Conservation (phyloP, 2,888 invertebrate genomes). For the Gryllus longicercus region DNA sequence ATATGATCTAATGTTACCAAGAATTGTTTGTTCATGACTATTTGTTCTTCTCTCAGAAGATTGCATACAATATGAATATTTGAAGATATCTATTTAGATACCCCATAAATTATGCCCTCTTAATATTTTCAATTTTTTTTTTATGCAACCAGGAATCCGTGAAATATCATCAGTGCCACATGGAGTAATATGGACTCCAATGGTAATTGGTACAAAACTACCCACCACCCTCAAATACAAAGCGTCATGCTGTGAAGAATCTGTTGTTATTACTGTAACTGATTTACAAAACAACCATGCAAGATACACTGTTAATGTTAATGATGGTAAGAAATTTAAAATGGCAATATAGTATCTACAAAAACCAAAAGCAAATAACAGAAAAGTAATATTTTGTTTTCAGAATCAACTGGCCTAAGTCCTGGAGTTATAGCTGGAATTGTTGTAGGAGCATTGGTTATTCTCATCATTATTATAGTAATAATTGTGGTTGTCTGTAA, state of each 20-base stretch:
- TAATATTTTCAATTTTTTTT: background rate
- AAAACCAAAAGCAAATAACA: too few relatives aligned
- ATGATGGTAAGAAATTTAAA: conserved; percentile 25
- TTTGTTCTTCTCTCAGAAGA: background rate
- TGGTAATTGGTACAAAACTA: conserved; percentile 62
- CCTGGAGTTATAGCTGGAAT: conserved; percentile 64
- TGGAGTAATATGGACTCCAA: conserved; percentile 60
- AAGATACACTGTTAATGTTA: conserved; percentile 56
- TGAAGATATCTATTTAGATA: too few relatives aligned
- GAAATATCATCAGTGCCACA: conserved; percentile 42
- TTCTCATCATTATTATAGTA: conserved; percentile 60
- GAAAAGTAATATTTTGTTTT: background rate
- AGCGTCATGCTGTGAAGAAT: conserved; percentile 69
- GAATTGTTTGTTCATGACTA: too few relatives aligned
- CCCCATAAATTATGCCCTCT: too few relatives aligned
- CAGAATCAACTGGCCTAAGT: background rate
- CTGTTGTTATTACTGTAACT: conserved; percentile 63
- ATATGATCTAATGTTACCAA: too few relatives aligned
- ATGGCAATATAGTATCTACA: too few relatives aligned
- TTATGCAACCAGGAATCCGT: conserved; percentile 40
- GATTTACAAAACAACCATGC: conserved; percentile 67
- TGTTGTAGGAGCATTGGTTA: conserved; percentile 59
- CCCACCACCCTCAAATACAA: conserved; percentile 64
- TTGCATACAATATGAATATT: too few relatives aligned
- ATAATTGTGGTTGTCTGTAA: conserved; percentile 60